Conservation (phyloP, 35 echinoderm and acorn worm genomes). For the Lytechinus variegatus region DNA sequence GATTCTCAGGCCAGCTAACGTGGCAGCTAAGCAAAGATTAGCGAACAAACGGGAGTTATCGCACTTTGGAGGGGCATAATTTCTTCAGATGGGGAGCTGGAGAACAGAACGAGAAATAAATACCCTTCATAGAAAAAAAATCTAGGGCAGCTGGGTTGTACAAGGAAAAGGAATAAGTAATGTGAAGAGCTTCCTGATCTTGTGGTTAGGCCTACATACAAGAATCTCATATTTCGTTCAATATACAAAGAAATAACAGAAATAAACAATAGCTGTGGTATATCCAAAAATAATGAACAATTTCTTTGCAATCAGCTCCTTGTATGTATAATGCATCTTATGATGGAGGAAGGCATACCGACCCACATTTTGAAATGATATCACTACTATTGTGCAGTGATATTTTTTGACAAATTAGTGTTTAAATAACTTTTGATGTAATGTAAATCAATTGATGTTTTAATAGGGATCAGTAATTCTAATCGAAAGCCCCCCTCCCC, state of each 20-base stretch:
- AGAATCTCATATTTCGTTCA: not conserved
- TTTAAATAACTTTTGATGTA: too few relatives aligned
- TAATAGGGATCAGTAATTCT: too few relatives aligned
- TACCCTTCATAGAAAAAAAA: not conserved
- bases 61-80: not conserved
- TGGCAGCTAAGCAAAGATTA: constrained; percentile 9
- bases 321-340: not conserved
- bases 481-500: too few relatives aligned
- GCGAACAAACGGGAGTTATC: not conserved
- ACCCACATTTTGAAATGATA: not conserved
- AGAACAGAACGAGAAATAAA: not conserved
- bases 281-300: not conserved
- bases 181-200: not conserved
- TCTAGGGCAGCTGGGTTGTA: not conserved
- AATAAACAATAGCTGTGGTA: not conserved
- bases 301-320: not conserved
- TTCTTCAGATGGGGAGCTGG: not conserved
- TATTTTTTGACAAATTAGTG: too few relatives aligned
- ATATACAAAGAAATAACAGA: not conserved
- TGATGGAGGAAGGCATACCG: not conserved
- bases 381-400: too few relatives aligned
- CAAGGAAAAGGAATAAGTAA: not conserved
- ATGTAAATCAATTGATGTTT: too few relatives aligned
- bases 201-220: not conserved
- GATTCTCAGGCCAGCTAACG: not conserved